Conservation (phyloP, 2,113 vertebrate genomes). For the Cygnus atratus region DNA sequence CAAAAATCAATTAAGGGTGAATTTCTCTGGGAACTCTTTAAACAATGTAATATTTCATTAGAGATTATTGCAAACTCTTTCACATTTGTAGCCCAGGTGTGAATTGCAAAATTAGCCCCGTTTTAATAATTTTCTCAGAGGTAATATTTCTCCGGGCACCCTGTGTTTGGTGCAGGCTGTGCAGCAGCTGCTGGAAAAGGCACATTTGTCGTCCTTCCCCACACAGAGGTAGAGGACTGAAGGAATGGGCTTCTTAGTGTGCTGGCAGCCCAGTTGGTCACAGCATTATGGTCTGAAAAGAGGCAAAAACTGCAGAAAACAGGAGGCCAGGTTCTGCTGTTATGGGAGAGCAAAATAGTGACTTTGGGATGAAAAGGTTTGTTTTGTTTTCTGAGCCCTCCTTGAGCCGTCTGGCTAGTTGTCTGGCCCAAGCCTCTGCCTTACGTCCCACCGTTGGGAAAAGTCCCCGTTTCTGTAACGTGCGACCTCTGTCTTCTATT, state of each 20-base stretch:
- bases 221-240: neutral
- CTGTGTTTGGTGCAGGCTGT: constrained; percentile 8
- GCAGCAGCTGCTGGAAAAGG: constrained; percentile 10
- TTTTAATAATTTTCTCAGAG: constrained; percentile 67
- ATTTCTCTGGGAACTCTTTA: constrained; percentile 79
- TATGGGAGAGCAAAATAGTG: neutral
- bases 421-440: neutral
- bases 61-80: constrained; percentile 66
- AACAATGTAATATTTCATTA: constrained; percentile 79
- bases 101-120: constrained; percentile 73
- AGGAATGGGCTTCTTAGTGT: neutral
- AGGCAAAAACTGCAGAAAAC: neutral
- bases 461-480: rapidly evolving
- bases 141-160: constrained; percentile 26
- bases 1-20: constrained; percentile 79
- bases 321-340: neutral
- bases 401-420: neutral
- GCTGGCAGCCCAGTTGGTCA: neutral
- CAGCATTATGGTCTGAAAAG: neutral
- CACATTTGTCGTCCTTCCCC: neutral
- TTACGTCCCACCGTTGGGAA: neutral
- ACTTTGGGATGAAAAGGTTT: neutral
- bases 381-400: neutral
- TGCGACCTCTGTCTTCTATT: neutral
- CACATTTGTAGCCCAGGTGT: constrained; percentile 76